phyloP scores from a whole-genome alignment of 2,113 vertebrate genomes.

The Hystrix brachyura region DNA sequence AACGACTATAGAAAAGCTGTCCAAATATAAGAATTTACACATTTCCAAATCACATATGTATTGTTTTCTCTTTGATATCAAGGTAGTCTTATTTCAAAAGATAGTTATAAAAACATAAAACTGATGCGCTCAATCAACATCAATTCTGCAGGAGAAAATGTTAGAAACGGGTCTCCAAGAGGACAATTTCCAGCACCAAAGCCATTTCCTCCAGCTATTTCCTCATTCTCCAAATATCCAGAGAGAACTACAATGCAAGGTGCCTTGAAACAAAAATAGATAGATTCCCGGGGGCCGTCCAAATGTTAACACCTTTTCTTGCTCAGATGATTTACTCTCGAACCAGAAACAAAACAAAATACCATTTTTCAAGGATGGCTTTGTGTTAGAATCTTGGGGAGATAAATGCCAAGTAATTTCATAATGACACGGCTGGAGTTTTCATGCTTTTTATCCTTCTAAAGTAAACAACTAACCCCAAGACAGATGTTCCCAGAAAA shows the following conservation, averaged over 20 bases:
- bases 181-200: background rate
- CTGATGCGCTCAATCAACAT: conserved; percentile 1
- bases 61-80: conserved; percentile 8
- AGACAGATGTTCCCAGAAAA: conserved; percentile 37
- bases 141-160: background rate
- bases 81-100: conserved; percentile 4
- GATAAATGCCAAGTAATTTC: conserved; percentile 46
- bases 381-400: conserved; percentile 30
- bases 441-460: background rate
- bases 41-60: conserved; percentile 17
- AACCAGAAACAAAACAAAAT: background rate
- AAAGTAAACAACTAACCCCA: conserved; percentile 29
- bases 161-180: background rate
- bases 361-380: background rate
- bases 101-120: conserved; percentile 28
- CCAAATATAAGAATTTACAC: conserved; percentile 57
- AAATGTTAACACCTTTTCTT: conserved; percentile 1
- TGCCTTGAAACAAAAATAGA: background rate
- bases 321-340: background rate
- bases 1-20: background rate
- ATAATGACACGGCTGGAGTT: background rate
- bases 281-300: background rate
- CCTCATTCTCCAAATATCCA: conserved; percentile 34
- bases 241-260: background rate
- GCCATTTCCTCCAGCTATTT: background rate